These are phyloP conservation scores for Phyllotis vaccarum DNA, from an alignment of 2,797 vertebrate species.

Conservation along the genomic window DNA sequence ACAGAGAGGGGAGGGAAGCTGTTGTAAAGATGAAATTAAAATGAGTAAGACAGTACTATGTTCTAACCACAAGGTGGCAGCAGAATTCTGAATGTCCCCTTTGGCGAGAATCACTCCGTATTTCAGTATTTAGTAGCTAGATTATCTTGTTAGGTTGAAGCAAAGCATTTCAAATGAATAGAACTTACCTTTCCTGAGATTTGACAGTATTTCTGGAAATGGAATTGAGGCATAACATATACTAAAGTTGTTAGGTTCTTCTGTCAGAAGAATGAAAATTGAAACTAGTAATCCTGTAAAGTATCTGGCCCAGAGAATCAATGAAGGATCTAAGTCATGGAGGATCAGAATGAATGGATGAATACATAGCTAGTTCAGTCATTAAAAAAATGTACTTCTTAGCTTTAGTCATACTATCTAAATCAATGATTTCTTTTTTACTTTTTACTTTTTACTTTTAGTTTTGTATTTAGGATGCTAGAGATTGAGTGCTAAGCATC, in stretches of 20 bases:
- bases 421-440: background rate
- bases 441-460: background rate
- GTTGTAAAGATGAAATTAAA: background rate
- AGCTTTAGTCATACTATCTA: background rate
- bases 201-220: background rate
- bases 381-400: background rate
- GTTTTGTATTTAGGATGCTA: background rate
- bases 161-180: background rate
- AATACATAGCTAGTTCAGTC: background rate
- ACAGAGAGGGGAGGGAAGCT: background rate
- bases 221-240: background rate
- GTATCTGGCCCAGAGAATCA: background rate
- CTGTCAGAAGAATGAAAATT: background rate
- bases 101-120: background rate
- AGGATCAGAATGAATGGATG: slow-evolving; percentile 4
- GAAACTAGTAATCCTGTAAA: background rate
- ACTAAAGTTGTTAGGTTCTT: background rate
- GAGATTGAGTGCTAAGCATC: background rate
- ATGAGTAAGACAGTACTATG: background rate
- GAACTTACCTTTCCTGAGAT: background rate
- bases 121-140: background rate
- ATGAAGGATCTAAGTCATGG: background rate
- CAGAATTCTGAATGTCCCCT: background rate
- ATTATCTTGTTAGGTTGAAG: background rate
- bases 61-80: slow-evolving; percentile 79